Evolutionary conservation across 2,888 invertebrate genomes (phyloP).

Genomic region (Phortica magna): DNA sequence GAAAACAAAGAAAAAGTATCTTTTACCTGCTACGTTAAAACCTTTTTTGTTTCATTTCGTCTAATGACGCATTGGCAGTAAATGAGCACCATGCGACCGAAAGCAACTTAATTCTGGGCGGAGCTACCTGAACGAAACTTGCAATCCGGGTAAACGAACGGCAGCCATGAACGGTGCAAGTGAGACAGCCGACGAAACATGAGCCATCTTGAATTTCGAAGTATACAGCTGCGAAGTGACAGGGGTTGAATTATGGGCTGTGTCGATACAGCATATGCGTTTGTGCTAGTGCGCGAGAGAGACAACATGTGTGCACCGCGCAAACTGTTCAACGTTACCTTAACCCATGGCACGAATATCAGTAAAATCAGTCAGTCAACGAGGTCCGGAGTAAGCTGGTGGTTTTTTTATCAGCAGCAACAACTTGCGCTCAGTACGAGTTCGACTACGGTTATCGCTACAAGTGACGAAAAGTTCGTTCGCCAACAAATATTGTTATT

Average conservation of each 20-base stretch:
- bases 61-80: not conserved
- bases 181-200: constrained; percentile 50
- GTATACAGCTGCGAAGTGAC: constrained; percentile 57
- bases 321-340: not conserved
- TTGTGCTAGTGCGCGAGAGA: constrained; percentile 45
- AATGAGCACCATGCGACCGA: not conserved
- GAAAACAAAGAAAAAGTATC: constrained; percentile 3
- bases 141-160: not conserved
- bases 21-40: not conserved
- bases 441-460: constrained; percentile 60
- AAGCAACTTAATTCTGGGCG: constrained; percentile 50
- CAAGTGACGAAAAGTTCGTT: not conserved
- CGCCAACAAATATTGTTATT: not conserved
- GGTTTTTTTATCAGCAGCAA: constrained; percentile 55
- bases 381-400: not conserved
- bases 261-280: not conserved
- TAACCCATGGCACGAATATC: not conserved
- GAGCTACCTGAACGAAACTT: constrained; percentile 47
- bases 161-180: constrained; percentile 38
- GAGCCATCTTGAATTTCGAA: constrained; percentile 72
- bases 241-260: constrained; percentile 58
- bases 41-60: too few relatives aligned
- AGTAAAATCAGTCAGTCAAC: not conserved
- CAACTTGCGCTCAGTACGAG: constrained; percentile 56
- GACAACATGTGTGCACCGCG: constrained; percentile 40